Percentiles rank a stretch among this genome's conserved stretches.
These are phyloP conservation scores for Chrysolina oricalcia DNA, from an alignment of 2,888 invertebrate genomes.

Conservation along the genomic window DNA sequence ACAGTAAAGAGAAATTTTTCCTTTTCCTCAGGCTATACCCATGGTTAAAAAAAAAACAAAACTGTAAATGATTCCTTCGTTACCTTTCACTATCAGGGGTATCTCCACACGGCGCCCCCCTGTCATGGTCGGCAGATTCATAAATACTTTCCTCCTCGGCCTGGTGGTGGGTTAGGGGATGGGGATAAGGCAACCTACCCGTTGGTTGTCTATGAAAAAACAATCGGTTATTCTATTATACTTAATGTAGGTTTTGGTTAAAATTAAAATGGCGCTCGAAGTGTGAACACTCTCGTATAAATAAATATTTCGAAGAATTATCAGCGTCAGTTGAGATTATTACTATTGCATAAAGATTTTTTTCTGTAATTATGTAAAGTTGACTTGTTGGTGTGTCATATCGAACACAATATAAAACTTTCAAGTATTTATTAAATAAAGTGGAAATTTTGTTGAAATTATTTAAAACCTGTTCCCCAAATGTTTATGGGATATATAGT, in stretches of 20 bases:
- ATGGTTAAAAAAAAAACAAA: neutral
- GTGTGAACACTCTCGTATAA: neutral
- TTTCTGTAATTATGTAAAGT: too few relatives aligned
- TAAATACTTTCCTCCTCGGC: conserved; percentile 90
- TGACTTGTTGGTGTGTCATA: too few relatives aligned
- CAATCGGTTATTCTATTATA: neutral
- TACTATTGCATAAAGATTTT: too few relatives aligned
- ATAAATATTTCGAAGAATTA: too few relatives aligned
- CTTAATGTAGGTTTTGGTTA: neutral
- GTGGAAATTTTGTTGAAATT: too few relatives aligned
- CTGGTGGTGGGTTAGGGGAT: conserved; percentile 70
- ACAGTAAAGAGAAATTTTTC: too few relatives aligned
- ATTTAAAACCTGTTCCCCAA: too few relatives aligned
- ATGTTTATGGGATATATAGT: too few relatives aligned
- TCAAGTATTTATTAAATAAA: too few relatives aligned
- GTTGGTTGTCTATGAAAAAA: conserved; percentile 42
- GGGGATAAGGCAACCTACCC: conserved; percentile 66
- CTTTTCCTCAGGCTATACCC: neutral
- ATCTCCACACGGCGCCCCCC: conserved; percentile 81
- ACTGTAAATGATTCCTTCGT: conserved; percentile 60
- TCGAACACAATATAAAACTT: too few relatives aligned
- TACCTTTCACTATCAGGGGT: conserved; percentile 93
- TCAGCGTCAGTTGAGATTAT: too few relatives aligned
- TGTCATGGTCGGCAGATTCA: conserved; percentile 87
- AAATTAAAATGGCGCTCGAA: neutral